Evolutionary conservation across 2,888 invertebrate species (phyloP).

Genomic region (Disparrhopalites patrizii): DNA sequence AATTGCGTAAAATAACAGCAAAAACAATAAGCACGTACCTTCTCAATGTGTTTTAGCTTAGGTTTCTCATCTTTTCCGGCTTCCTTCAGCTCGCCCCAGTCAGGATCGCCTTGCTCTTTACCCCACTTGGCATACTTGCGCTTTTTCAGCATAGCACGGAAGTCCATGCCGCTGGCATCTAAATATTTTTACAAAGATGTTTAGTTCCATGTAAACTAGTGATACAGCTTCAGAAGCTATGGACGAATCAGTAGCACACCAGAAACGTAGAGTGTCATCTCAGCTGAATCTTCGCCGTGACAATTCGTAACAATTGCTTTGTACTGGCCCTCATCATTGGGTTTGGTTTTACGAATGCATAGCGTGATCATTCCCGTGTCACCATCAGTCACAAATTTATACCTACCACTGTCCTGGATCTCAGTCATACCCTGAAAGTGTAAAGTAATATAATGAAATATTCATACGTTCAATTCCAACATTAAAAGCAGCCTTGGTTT

Average conservation of each 20-base stretch:
- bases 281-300: slow-evolving; percentile 93
- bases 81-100: slow-evolving; percentile 91
- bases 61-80: slow-evolving; percentile 79
- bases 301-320: slow-evolving; percentile 86
- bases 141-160: slow-evolving; percentile 96
- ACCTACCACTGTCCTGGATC: slow-evolving; percentile 91
- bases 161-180: slow-evolving; percentile 98
- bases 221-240: not conserved
- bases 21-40: slow-evolving; percentile 58
- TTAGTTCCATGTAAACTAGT: not conserved
- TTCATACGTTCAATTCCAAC: not conserved
- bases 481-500: not conserved
- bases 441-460: slow-evolving; percentile 5
- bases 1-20: not conserved
- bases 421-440: slow-evolving; percentile 70
- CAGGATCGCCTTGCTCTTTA: slow-evolving; percentile 82
- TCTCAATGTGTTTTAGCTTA: slow-evolving; percentile 82
- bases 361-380: slow-evolving; percentile 87
- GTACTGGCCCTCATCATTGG: slow-evolving; percentile 96
- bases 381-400: slow-evolving; percentile 91
- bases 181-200: too few relatives aligned
- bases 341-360: slow-evolving; percentile 92
- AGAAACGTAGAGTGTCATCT: slow-evolving; percentile 93
- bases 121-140: slow-evolving; percentile 92
- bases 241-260: slow-evolving; percentile 60